Base-by-base conservation (phyloP, 2,888 invertebrate species). In the Blera fallax region DNA sequence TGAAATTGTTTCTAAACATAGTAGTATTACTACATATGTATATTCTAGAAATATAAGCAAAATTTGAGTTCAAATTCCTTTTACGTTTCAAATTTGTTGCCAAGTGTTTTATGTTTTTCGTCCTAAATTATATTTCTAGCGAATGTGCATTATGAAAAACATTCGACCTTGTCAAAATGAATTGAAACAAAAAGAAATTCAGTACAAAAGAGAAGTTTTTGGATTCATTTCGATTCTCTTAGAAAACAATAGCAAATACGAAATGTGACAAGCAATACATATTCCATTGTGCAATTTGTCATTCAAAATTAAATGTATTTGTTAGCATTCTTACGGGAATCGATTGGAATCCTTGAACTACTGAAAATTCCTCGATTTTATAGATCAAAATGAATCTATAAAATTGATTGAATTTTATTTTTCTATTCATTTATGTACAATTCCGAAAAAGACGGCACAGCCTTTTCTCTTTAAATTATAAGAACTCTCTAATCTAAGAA, bases 351-450 rank as follows among this genome's bases (percentile, higher is more conserved):
- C 58, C 40, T 37, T 32, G 0, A 29, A 29, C 11, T 11, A 14
- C 16, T 37, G 29, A 52, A 67, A 77, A 77, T 58, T 70, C 52
- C 56, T 65, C 64, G 58, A 34, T 29, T 65, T 56, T 52, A 58
- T 65, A 52, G 77, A 58, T 70, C 2, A 7, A 8, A 65, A 40
- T 8, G 29, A 0, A 34, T 77, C 18, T 72, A 58, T 60, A 52
- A 8, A 72, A 65, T 70, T 50, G 58, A 82, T 21, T 52, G 58
- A 82, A 64, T 76, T 82, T 79, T 6, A 37, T 34, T n/a, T n/a
- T n/a, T n/a, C n/a, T n/a, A n/a, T n/a, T n/a, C n/a, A n/a, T n/a
- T n/a, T n/a, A n/a, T n/a, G n/a, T 16, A 45, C 27, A 74, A 48
- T 60, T 4, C 1, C 14, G 14, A 50, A 56, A 21, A 48, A 34